Evolutionary conservation across 1,140 invertebrate genomes (phyloP), one percentile per base, ranked within the genome.

Genomic region (Lasaia peninsularis): DNA sequence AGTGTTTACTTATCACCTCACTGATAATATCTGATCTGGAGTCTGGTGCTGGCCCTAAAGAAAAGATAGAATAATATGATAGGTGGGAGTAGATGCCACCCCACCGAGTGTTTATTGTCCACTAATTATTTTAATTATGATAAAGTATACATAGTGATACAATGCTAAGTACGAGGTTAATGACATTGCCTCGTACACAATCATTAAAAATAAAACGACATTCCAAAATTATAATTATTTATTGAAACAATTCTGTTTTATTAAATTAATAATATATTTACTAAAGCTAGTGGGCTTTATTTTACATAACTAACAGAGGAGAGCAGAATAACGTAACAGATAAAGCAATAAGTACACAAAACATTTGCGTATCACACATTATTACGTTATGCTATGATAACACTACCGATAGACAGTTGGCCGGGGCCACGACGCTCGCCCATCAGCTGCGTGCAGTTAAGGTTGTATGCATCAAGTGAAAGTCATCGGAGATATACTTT

Each of bases 201-300:
- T n/a, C n/a, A n/a, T n/a, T n/a, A n/a, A n/a, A n/a, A 62, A 61
- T 72, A 63, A 62, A 58, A 51, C 49, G 65, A 48, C 21, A 62
- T 31, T 52, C 60, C 66, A 86, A 86, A 88, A 86, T 88, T 85
- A 88, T 82, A 88, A 73, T 84, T 75, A 82, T 88, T 86, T 88
- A 86, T 86, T 88, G 75, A 86, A 85, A 88, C 81, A 86, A 81
- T 73, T 84, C 80, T 73, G 78, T 77, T 80, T 69, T 75, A 55
- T 81, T 81, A 76, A 83, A 80, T 84, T 76, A 84, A 81, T 69
- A 66, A 79, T 81, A 85, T 81, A 85, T 73, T 74, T 71, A 79
- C 85, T 88, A 86, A 81, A 78, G 72, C 79, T 85, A 88, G 61
- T 75, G 75, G 77, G 77, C 75, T 84, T 78, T 77, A 58, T 78